Conservation (phyloP, 2,888 invertebrate genomes). For the Euproctis similis region DNA sequence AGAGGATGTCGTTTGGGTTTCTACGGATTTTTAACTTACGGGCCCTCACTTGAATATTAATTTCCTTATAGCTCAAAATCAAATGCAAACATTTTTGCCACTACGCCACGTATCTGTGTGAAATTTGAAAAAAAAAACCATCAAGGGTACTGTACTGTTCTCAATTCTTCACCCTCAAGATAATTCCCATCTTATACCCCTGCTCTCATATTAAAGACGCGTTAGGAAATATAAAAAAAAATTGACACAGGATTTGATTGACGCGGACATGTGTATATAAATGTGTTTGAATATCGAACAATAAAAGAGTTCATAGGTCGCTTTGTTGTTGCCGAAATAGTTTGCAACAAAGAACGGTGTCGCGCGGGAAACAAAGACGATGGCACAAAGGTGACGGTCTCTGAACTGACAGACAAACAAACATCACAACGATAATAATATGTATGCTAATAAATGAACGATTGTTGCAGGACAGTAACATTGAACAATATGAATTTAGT, state of each 20-base stretch:
- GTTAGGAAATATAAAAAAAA: conserved; percentile 39
- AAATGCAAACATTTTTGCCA: no score
- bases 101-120: no score
- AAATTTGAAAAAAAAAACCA: no score
- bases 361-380: conserved; percentile 35
- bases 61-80: no score
- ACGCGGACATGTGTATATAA: conserved; percentile 30
- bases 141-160: no score
- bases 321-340: conserved; percentile 19
- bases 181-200: conserved; percentile 14
- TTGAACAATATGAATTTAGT: no score
- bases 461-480: no score
- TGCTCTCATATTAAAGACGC: conserved; percentile 36
- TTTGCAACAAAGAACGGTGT: conserved; percentile 30
- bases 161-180: no score
- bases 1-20: no score
- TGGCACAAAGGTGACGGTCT: conserved; percentile 3
- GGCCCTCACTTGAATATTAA: no score
- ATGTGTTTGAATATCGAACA: conserved; percentile 28
- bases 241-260: conserved; percentile 43
- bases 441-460: conserved; percentile 8
- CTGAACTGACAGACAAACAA: conserved; percentile 12
- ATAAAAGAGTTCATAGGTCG: conserved; percentile 39
- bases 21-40: no score
- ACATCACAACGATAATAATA: conserved; percentile 11